A percentile compares a stretch with the other conserved stretches of the same genome.
These are phyloP conservation scores for Lasioglossum baleicum DNA, from an alignment of 1,140 invertebrate species.

Conservation along the genomic window DNA sequence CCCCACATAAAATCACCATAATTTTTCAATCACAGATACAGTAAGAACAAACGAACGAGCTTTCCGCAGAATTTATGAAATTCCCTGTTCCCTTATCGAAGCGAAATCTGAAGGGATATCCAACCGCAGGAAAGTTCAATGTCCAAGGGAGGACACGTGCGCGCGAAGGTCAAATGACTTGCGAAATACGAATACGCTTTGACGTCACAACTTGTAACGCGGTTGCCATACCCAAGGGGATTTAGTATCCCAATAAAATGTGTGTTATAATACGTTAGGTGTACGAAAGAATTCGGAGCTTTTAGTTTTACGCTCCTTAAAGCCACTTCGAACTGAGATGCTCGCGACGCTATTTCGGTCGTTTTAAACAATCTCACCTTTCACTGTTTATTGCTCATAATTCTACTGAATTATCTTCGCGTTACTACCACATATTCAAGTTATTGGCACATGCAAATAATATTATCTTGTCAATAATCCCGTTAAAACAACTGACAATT, in stretches of 20 bases:
- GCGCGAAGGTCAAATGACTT: slow-evolving; percentile 27
- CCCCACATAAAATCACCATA: background rate
- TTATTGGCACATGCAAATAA: too few relatives aligned
- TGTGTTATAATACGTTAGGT: too few relatives aligned
- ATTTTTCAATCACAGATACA: background rate
- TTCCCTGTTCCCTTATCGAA: background rate
- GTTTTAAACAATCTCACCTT: too few relatives aligned
- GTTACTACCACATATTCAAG: too few relatives aligned
- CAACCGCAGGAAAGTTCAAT: background rate
- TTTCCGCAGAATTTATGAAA: slow-evolving; percentile 13
- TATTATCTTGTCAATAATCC: too few relatives aligned
- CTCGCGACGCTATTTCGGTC: too few relatives aligned
- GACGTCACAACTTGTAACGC: background rate
- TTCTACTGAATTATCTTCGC: too few relatives aligned
- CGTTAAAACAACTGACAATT: too few relatives aligned
- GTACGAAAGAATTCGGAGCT: too few relatives aligned
- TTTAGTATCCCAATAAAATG: background rate
- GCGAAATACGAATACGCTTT: slow-evolving; percentile 12
- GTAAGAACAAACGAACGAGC: background rate
- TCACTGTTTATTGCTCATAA: too few relatives aligned
- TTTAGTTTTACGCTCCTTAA: too few relatives aligned
- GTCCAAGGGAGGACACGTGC: slow-evolving; percentile 18
- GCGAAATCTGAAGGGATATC: background rate
- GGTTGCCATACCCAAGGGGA: background rate
- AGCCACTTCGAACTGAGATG: too few relatives aligned